phyloP scores from a whole-genome alignment of 2,797 vertebrate species.

The Hypotaenidia philippensis region DNA sequence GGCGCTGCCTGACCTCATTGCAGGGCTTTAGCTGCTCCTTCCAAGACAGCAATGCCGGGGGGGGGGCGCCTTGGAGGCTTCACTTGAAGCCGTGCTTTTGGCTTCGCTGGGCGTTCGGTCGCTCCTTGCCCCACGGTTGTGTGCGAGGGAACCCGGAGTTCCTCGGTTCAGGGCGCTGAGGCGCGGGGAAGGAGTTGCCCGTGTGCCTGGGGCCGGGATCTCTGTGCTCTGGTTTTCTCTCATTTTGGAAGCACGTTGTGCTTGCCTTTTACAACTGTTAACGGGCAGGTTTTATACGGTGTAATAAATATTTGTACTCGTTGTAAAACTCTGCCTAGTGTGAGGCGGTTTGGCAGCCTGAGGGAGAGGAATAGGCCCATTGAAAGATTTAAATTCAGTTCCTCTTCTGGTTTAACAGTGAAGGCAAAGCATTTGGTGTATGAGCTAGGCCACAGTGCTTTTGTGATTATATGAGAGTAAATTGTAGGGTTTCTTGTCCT shows the following conservation, averaged over 20 bases:
- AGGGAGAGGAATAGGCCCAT: neutral
- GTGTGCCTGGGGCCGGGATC: neutral
- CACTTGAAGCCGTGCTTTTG: accelerated
- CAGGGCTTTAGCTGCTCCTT: accelerated
- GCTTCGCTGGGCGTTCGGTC: neutral
- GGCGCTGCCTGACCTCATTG: no score
- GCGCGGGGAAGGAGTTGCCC: neutral
- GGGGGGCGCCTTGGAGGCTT: neutral
- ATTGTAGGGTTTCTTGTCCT: neutral
- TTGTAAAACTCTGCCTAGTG: neutral
- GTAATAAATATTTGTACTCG: neutral
- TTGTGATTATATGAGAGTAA: neutral
- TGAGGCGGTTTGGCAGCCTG: neutral
- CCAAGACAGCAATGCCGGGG: accelerated
- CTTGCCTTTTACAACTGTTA: neutral
- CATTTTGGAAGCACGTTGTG: neutral
- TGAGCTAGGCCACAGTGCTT: neutral
- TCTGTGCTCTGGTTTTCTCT: neutral
- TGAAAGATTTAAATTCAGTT: conserved; percentile 17
- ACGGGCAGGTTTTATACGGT: neutral
- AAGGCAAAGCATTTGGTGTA: neutral
- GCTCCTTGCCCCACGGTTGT: accelerated
- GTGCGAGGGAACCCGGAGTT: accelerated
- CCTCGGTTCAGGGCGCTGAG: accelerated
- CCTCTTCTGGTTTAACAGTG: neutral